Conservation (phyloP, 2,888 invertebrate species). For the Brachycybe producta region DNA sequence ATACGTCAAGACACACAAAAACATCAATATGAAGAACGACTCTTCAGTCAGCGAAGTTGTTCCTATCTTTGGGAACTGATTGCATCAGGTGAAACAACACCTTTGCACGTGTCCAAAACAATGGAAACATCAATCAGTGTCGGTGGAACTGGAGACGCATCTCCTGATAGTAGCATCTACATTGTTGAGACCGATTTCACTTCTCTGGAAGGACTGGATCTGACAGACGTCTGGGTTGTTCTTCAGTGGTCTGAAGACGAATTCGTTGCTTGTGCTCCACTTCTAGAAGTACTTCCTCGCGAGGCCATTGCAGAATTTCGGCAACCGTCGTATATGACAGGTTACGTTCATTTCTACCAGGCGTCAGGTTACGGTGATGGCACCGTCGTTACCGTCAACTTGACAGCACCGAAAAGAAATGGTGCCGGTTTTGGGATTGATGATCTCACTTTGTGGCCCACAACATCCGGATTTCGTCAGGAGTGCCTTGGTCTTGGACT, state of each 20-base stretch:
- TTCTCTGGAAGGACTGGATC: conserved; percentile 6
- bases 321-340: background rate
- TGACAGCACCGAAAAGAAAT: conserved; percentile 5
- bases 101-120: background rate
- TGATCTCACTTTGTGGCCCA: background rate
- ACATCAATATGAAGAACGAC: background rate
- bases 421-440: conserved; percentile 13
- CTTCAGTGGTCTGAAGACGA: background rate
- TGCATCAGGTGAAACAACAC: background rate
- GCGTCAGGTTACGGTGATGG: conserved; percentile 4
- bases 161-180: background rate
- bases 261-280: conserved; percentile 10
- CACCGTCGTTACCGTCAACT: conserved; percentile 11
- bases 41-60: background rate
- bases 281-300: background rate
- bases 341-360: conserved; percentile 9
- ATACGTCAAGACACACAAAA: no score
- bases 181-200: conserved; percentile 6
- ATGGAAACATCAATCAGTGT: background rate
- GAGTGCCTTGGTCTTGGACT: background rate
- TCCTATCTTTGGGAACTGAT: conserved; percentile 11
- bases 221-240: conserved; percentile 8
- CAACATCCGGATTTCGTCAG: background rate
- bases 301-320: conserved; percentile 10
- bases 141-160: background rate